Evolutionary conservation across 2,797 vertebrate genomes (phyloP), one percentile per base, ranked within the genome.

Genomic region (Amblyraja radiata): DNA sequence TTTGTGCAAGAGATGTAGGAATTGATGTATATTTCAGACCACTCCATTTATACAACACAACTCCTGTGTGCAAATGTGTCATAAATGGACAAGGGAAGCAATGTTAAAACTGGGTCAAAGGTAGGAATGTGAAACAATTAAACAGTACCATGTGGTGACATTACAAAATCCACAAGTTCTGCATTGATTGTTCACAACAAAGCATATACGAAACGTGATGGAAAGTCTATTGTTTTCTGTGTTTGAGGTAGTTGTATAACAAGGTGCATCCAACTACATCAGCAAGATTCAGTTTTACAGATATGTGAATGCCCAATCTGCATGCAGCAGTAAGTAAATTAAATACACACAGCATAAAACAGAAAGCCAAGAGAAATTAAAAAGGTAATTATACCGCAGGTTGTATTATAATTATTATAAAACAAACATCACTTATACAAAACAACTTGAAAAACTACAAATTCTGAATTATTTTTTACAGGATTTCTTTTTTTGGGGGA

Each of bases 241-340:
- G 36, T 74, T 92, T 92, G 90, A 92, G 90, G 90, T 92, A 92
- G 90, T 46, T 92, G 71, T 76, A 92, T 71, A 74, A 54, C 90
- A 92, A 92, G 86, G 54, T 92, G 90, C 90, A 92, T 28, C 71
- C 71, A 92, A 92, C 36, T 18, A 92, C 90, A 92, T 92, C 71
- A 74, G 90, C 68, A 54, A 92, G 88, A 46, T 91, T 73, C 88
- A 91, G 65, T 73, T 91, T 91, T 91, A 91, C 68, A 73, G 90
- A 74, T 76, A 39, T 92, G 74, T 54, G 39, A 92, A 92, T 28
- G 68, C 65, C 39, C 32, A 71, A 91, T 39, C 68, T 73, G 73
- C 68, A 13, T 74, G 71, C 71, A 74, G 39, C 46, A 46, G 39
- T 71, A 92, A 92, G 54, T 74, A 91, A 91, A 91, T 54, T 10